Evolutionary conservation across 2,888 invertebrate genomes (phyloP).

Genomic region (Trilocha varians): DNA sequence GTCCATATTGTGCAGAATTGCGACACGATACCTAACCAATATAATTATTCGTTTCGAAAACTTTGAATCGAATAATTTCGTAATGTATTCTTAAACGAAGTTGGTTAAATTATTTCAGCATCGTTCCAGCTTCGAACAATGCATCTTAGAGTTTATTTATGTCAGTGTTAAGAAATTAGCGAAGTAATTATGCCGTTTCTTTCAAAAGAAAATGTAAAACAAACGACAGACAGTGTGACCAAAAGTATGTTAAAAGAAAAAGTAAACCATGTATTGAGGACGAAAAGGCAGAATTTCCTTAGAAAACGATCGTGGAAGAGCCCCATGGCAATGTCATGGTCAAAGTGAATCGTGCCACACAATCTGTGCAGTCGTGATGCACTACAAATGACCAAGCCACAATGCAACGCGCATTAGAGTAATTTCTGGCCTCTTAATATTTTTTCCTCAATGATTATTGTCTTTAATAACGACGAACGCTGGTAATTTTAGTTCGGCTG

Average conservation of each 20-base stretch:
- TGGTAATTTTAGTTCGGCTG: slow-evolving; percentile 25
- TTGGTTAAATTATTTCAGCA: slow-evolving; percentile 16
- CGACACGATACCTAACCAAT: slow-evolving; percentile 1
- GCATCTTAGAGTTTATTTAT: slow-evolving; percentile 36
- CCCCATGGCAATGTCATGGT: slow-evolving; percentile 62
- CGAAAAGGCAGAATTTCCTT: no score
- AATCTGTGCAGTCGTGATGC: slow-evolving; percentile 48
- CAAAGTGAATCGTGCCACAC: slow-evolving; percentile 44
- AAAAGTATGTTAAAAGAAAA: no score
- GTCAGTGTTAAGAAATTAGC: slow-evolving; percentile 46
- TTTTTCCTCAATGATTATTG: slow-evolving; percentile 43
- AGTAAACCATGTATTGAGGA: no score
- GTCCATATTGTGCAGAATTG: slow-evolving; percentile 1
- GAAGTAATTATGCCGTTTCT: no score
- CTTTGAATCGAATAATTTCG: background rate
- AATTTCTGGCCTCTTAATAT: slow-evolving; percentile 42
- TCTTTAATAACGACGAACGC: slow-evolving; percentile 45
- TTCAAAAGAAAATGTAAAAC: no score
- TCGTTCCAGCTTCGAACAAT: slow-evolving; percentile 33
- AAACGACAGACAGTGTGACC: no score
- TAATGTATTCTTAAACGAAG: background rate
- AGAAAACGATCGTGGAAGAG: slow-evolving; percentile 36
- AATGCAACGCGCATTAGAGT: slow-evolving; percentile 51
- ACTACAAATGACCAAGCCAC: slow-evolving; percentile 45
- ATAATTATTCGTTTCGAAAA: background rate